Conservation (phyloP, 2,113 vertebrate genomes). For the Hippocampus guttulatus region DNA sequence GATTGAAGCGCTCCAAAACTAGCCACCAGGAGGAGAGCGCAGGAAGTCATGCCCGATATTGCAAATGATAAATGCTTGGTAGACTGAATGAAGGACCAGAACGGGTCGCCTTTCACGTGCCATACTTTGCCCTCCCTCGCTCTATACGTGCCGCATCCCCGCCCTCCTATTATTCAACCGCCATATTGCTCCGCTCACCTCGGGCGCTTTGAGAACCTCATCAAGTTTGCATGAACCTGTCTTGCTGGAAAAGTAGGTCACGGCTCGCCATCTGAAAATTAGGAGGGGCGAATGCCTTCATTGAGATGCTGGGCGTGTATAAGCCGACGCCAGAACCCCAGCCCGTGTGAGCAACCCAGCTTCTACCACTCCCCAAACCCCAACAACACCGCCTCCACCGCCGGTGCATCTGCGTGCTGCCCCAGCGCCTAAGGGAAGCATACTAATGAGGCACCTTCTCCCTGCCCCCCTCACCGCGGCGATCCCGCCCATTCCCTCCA, state of each 20-base stretch:
- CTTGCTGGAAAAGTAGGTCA: conserved; percentile 72
- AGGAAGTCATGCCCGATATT: background rate
- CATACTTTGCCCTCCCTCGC: background rate
- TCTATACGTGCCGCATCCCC: conserved; percentile 22
- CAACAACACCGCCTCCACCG: conserved; percentile 10
- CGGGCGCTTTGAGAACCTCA: conserved; percentile 55
- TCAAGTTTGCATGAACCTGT: conserved; percentile 71
- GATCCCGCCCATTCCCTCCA: conserved; percentile 47
- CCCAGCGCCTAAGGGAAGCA: conserved; percentile 57
- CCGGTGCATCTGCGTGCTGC: conserved; percentile 47
- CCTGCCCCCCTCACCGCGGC: background rate
- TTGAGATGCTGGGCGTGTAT: conserved; percentile 48
- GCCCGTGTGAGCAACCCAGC: conserved; percentile 56
- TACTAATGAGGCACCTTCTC: conserved; percentile 64
- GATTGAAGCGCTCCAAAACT: too few species aligned
- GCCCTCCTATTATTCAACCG: conserved; percentile 4
- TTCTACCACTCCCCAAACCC: conserved; percentile 50
- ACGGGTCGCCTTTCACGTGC: background rate
- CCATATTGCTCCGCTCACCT: conserved; percentile 42
- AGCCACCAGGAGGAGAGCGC: too few species aligned
- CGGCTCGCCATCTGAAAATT: conserved; percentile 68
- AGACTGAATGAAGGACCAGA: background rate
- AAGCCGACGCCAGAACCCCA: conserved; percentile 44
- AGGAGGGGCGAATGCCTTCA: conserved; percentile 47
- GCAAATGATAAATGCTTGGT: too few species aligned